Conservation (phyloP, 2,113 vertebrate genomes). For the Crocuta crocuta region DNA sequence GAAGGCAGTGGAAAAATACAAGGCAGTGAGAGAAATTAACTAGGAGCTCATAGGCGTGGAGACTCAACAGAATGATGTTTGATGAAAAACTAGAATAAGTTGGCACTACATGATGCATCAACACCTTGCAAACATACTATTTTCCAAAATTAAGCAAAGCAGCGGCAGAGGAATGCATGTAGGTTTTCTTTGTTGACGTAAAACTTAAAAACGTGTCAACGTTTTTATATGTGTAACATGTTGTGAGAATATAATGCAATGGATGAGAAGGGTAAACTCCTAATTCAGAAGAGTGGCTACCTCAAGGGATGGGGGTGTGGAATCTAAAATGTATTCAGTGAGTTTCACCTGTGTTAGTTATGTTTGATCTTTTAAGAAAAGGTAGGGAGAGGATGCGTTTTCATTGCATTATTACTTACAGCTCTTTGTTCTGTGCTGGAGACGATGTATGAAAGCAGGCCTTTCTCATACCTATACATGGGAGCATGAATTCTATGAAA, state of each 20-base stretch:
- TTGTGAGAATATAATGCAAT: not conserved
- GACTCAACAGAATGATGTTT: not conserved
- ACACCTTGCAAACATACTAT: not conserved
- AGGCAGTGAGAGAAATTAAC: not conserved
- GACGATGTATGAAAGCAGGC: not conserved
- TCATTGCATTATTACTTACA: not conserved
- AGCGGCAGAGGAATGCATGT: not conserved
- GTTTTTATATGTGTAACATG: not conserved
- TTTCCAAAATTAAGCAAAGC: constrained; percentile 27
- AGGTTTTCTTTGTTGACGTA: not conserved
- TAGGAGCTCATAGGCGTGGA: not conserved
- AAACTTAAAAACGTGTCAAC: constrained; percentile 16
- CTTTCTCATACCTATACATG: not conserved
- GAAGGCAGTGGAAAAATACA: not conserved
- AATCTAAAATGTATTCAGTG: not conserved
- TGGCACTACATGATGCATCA: not conserved
- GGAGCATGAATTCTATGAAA: not conserved
- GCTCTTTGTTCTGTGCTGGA: constrained; percentile 26
- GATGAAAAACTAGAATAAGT: not conserved
- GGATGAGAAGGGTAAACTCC: not conserved
- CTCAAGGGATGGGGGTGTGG: not conserved
- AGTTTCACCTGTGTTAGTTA: not conserved
- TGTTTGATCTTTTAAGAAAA: not conserved
- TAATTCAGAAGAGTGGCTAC: not conserved
- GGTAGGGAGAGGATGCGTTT: not conserved